These are phyloP conservation scores for Stomatorhinus walkeri DNA, from an alignment of 2,797 vertebrate species.

Conservation along the genomic window DNA sequence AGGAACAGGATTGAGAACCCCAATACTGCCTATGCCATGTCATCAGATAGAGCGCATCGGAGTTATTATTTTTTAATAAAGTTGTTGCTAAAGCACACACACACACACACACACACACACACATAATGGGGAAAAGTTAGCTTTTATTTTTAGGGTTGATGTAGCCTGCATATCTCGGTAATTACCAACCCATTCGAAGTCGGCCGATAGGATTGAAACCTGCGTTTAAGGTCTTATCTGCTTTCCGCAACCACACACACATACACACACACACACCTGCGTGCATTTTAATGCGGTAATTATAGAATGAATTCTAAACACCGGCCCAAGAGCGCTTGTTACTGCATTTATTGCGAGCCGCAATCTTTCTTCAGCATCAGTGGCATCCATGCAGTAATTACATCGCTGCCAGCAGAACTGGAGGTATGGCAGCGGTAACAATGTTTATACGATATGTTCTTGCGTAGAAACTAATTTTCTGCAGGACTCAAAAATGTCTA, in stretches of 20 bases:
- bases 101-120: neutral
- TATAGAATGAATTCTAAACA: slow-evolving; percentile 54
- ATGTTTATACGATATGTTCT: slow-evolving; percentile 49
- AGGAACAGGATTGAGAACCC: neutral
- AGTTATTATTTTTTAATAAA: slow-evolving; percentile 1
- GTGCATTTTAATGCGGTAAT: slow-evolving; percentile 61
- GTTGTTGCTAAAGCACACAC: neutral
- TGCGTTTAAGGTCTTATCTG: slow-evolving; percentile 51
- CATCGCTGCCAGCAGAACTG: slow-evolving; percentile 35
- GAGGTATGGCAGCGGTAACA: neutral
- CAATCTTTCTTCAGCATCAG: slow-evolving; percentile 43
- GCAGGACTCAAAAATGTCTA: neutral
- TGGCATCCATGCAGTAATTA: slow-evolving; percentile 37
- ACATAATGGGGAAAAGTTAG: slow-evolving; percentile 42
- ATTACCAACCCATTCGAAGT: slow-evolving; percentile 57
- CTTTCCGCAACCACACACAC: slow-evolving; percentile 36
- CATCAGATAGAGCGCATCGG: neutral
- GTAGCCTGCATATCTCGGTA: slow-evolving; percentile 51
- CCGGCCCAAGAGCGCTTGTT: slow-evolving; percentile 44
- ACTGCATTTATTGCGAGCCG: slow-evolving; percentile 51
- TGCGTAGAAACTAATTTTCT: slow-evolving; percentile 13
- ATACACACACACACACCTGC: slow-evolving; percentile 56
- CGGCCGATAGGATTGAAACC: slow-evolving; percentile 55
- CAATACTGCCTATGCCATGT: slow-evolving; percentile 13
- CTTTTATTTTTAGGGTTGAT: slow-evolving; percentile 56